Evolutionary conservation across 2,113 vertebrate genomes (phyloP).

Genomic region (Pitta sordida): DNA sequence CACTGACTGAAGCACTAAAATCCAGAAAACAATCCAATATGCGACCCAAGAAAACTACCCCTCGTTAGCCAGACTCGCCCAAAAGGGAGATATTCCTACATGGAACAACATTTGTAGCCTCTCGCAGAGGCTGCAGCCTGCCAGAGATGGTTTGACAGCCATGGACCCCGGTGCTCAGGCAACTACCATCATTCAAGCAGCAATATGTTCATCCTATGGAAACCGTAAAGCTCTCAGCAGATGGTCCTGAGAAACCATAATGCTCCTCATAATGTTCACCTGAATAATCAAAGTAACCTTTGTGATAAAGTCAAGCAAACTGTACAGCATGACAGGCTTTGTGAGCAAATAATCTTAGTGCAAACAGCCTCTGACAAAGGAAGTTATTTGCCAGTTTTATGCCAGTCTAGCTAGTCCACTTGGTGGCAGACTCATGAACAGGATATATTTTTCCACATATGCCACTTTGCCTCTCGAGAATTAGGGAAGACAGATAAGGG

Average conservation of each 20-base stretch:
- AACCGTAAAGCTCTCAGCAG: background rate
- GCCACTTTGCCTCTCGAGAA: background rate
- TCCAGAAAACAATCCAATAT: background rate
- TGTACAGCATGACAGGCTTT: background rate
- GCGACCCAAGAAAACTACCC: background rate
- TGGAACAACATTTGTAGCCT: background rate
- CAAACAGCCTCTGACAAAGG: background rate
- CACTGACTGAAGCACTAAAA: background rate
- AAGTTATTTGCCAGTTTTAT: background rate
- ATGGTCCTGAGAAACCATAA: background rate
- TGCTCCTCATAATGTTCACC: background rate
- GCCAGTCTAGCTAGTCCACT: background rate
- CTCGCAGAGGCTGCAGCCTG: background rate
- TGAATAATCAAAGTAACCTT: background rate
- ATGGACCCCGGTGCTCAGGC: fast-evolving
- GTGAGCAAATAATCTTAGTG: background rate
- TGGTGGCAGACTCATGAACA: background rate
- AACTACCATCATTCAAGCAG: background rate
- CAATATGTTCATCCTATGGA: background rate
- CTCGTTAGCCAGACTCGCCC: background rate
- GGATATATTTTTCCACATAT: background rate
- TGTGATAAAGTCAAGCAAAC: background rate
- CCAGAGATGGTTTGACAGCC: background rate
- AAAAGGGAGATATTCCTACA: background rate
- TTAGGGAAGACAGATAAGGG: background rate